phyloP scores from a whole-genome alignment of 2,888 invertebrate genomes.

The Cotesia congregata region DNA sequence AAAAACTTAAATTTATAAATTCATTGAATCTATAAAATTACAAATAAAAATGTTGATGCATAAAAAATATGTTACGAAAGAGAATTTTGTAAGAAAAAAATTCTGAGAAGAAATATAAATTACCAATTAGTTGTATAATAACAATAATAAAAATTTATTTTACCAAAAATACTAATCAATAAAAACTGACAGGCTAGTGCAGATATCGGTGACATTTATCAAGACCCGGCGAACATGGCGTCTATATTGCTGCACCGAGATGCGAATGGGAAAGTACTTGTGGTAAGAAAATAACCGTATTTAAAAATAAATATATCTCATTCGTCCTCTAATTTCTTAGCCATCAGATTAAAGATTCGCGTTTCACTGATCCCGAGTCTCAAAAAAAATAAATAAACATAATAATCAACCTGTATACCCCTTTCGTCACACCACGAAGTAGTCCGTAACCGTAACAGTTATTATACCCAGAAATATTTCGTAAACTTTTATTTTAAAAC shows the following conservation, averaged over 20 bases:
- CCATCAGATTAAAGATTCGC: background rate
- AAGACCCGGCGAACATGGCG: slow-evolving; percentile 88
- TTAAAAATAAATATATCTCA: slow-evolving; percentile 24
- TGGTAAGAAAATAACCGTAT: slow-evolving; percentile 77
- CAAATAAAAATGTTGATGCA: too few species aligned
- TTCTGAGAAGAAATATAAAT: too few species aligned
- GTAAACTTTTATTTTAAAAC: slow-evolving; percentile 36
- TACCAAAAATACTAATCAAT: slow-evolving; percentile 24
- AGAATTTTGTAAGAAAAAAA: too few species aligned
- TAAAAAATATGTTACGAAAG: too few species aligned
- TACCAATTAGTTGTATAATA: background rate
- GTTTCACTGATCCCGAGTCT: background rate
- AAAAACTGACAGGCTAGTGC: slow-evolving; percentile 71
- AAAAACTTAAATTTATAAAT: too few species aligned
- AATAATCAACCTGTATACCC: slow-evolving; percentile 14
- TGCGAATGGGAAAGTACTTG: slow-evolving; percentile 83
- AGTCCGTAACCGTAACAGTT: slow-evolving; percentile 14
- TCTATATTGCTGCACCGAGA: slow-evolving; percentile 88
- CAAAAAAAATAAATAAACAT: slow-evolving; percentile 7
- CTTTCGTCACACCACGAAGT: slow-evolving; percentile 39
- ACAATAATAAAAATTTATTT: background rate
- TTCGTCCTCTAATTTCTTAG: background rate
- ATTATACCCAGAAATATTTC: slow-evolving; percentile 42
- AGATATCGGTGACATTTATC: slow-evolving; percentile 88
- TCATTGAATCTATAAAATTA: too few species aligned